Percentiles rank a stretch among this genome's conserved stretches.
Conservation (phyloP, 1,140 invertebrate species). For the Meloidogyne exigua region DNA sequence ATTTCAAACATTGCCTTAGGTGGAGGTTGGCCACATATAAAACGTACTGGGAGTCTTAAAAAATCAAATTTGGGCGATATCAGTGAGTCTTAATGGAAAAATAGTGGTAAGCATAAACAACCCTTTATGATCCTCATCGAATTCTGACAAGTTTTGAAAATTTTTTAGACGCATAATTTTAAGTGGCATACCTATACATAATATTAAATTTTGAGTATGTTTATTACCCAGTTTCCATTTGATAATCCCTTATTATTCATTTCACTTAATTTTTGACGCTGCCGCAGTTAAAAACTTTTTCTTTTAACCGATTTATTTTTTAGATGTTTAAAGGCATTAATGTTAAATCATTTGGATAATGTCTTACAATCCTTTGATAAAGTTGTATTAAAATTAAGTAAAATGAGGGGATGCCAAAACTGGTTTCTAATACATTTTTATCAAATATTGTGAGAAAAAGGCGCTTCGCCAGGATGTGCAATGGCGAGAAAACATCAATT, state of each 20-base stretch:
- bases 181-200: neutral
- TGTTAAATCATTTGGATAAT: neutral
- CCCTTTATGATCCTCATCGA: no score
- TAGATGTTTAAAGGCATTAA: no score
- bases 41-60: constrained; percentile 10
- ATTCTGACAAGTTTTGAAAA: no score
- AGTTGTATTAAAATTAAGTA: neutral
- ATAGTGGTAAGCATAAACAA: no score
- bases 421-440: neutral
- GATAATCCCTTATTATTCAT: neutral
- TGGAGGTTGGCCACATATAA: neutral
- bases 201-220: neutral
- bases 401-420: neutral
- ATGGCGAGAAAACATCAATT: neutral
- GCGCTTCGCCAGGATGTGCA: neutral
- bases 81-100: constrained; percentile 4
- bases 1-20: constrained; percentile 13
- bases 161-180: no score
- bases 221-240: neutral
- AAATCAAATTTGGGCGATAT: constrained; percentile 17
- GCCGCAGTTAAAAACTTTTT: neutral
- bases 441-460: neutral
- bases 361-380: neutral
- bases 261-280: neutral
- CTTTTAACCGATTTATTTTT: no score